A percentile compares a stretch with the other conserved stretches of the same genome.
phyloP scores from a whole-genome alignment of 2,797 vertebrate genomes.

The Urosaurus nigricauda region DNA sequence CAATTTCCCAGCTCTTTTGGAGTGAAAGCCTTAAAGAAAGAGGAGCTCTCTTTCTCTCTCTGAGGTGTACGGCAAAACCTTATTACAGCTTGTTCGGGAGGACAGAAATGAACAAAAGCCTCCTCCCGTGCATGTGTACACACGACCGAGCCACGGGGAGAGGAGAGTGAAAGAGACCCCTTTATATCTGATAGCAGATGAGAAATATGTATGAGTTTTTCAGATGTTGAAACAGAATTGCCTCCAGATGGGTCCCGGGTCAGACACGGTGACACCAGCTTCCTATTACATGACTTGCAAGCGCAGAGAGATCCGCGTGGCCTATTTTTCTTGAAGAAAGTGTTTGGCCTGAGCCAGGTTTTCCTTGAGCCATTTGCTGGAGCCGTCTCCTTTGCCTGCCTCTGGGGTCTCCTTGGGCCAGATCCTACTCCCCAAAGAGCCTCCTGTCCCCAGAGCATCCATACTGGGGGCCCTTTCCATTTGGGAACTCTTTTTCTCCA shows the following conservation, averaged over 20 bases:
- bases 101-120: not conserved
- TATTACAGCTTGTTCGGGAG: not conserved
- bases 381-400: accelerated
- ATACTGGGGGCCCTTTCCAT: accelerated
- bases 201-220: slow-evolving; percentile 72
- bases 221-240: slow-evolving; percentile 71
- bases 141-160: not conserved
- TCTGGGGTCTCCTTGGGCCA: not conserved
- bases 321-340: not conserved
- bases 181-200: slow-evolving; percentile 66
- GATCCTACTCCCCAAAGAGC: accelerated
- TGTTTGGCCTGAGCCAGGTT: slow-evolving; percentile 20
- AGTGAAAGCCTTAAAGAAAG: not conserved
- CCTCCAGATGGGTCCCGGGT: slow-evolving; percentile 69
- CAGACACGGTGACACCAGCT: slow-evolving; percentile 66
- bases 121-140: not conserved
- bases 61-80: not conserved
- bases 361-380: slow-evolving; percentile 39
- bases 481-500: not conserved
- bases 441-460: not conserved
- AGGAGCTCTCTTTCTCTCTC: not conserved
- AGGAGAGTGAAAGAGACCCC: not conserved
- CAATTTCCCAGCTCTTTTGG: not conserved
- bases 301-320: slow-evolving; percentile 47
- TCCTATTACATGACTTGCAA: slow-evolving; percentile 67